A percentile compares a stretch with the other conserved stretches of the same genome.
Evolutionary conservation across 1,140 invertebrate genomes (phyloP).

Genomic region (Tachypleus tridentatus): DNA sequence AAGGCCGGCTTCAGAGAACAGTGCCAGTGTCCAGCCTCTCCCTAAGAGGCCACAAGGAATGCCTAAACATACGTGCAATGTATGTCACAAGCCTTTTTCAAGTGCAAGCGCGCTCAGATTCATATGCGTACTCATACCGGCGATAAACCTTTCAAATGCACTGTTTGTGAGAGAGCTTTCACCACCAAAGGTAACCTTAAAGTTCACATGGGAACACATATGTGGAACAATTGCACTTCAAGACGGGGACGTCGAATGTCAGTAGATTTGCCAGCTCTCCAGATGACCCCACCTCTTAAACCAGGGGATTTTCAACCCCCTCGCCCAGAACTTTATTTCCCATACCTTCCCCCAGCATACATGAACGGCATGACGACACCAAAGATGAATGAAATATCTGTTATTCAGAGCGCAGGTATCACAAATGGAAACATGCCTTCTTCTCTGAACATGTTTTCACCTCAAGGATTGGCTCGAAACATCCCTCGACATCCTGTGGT

Average conservation of each 20-base stretch:
- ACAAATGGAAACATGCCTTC: slow-evolving; percentile 22
- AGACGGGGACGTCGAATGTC: slow-evolving; percentile 86
- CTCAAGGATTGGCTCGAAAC: too few species aligned
- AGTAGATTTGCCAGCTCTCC: slow-evolving; percentile 64
- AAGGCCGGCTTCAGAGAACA: slow-evolving; percentile 41
- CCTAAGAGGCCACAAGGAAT: slow-evolving; percentile 38
- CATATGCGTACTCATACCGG: slow-evolving; percentile 25
- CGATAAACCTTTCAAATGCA: slow-evolving; percentile 29
- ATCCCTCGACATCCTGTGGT: not conserved
- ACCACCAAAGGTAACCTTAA: slow-evolving; percentile 91
- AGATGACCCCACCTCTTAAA: slow-evolving; percentile 53
- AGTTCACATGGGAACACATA: slow-evolving; percentile 96
- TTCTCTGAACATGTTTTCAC: slow-evolving; percentile 8
- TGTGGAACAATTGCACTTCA: slow-evolving; percentile 89
- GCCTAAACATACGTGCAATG: slow-evolving; percentile 84
- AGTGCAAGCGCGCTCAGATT: slow-evolving; percentile 25
- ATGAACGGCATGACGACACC: slow-evolving; percentile 31
- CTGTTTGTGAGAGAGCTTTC: slow-evolving; percentile 55
- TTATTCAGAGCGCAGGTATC: slow-evolving; percentile 42
- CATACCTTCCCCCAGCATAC: slow-evolving; percentile 35
- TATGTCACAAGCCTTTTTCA: slow-evolving; percentile 71
- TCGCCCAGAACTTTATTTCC: slow-evolving; percentile 78
- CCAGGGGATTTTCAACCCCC: slow-evolving; percentile 64
- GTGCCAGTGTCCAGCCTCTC: slow-evolving; percentile 11
- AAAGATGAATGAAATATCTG: slow-evolving; percentile 50